phyloP scores from a whole-genome alignment of 1,140 invertebrate genomes.

The Ceratina japonica region DNA sequence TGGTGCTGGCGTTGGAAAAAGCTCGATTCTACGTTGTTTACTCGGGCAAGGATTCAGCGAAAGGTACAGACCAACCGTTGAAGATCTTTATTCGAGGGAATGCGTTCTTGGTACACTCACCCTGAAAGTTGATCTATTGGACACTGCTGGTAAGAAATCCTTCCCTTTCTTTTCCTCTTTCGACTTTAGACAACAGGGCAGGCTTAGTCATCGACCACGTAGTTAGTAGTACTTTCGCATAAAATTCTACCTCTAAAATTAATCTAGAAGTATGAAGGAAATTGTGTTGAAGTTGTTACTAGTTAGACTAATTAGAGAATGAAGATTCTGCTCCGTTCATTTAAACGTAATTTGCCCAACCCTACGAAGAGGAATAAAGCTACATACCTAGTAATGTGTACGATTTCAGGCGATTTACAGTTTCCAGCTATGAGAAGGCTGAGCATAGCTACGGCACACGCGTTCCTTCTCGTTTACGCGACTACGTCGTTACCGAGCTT shows the following conservation, averaged over 20 bases:
- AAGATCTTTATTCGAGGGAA: constrained; percentile 93
- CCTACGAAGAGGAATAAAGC: too few species aligned
- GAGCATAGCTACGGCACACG: constrained; percentile 93
- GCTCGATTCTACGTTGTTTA: constrained; percentile 91
- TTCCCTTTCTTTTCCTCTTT: not conserved
- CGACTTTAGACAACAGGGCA: too few species aligned
- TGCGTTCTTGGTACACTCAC: constrained; percentile 88
- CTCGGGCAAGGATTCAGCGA: constrained; percentile 91
- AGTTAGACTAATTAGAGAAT: too few species aligned
- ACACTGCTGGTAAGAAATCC: constrained; percentile 84
- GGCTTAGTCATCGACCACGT: too few species aligned
- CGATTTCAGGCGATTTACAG: constrained; percentile 86
- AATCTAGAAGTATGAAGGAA: too few species aligned
- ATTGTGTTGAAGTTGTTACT: too few species aligned
- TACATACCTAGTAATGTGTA: too few species aligned
- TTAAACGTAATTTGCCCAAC: too few species aligned
- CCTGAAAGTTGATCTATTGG: constrained; percentile 92
- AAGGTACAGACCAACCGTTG: constrained; percentile 92
- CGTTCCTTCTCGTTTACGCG: constrained; percentile 93
- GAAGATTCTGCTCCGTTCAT: too few species aligned
- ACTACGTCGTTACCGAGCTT: constrained; percentile 89
- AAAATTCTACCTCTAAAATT: too few species aligned
- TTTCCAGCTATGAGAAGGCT: constrained; percentile 93
- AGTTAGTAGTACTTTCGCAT: too few species aligned
- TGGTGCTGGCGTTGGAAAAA: constrained; percentile 91